Conservation (phyloP, 2,113 vertebrate species). For the Bombycilla garrulus region DNA sequence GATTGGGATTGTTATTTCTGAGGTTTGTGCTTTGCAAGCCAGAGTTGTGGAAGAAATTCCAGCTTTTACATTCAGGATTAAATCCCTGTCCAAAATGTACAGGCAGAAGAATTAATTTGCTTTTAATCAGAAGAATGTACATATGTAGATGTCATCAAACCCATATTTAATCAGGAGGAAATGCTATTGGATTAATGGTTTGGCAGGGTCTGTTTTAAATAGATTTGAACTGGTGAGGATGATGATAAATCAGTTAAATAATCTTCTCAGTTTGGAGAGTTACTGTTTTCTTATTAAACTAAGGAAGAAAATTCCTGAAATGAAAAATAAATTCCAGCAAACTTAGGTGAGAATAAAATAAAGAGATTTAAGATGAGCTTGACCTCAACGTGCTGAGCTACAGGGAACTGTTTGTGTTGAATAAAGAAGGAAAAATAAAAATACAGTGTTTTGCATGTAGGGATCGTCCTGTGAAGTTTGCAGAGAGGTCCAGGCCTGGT, state of each 20-base stretch:
- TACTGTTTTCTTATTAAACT: background rate
- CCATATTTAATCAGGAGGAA: background rate
- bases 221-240: background rate
- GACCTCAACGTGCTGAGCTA: background rate
- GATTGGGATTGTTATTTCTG: background rate
- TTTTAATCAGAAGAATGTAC: background rate
- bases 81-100: background rate
- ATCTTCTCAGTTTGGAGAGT: background rate
- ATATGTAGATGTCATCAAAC: background rate
- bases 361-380: background rate
- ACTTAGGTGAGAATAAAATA: background rate
- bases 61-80: background rate
- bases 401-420: background rate
- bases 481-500: constrained; percentile 93
- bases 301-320: background rate
- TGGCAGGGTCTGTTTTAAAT: background rate
- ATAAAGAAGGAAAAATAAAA: background rate
- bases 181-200: background rate
- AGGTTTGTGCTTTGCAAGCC: background rate
- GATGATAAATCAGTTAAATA: background rate
- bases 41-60: background rate
- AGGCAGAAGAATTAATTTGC: background rate
- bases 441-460: constrained; percentile 57
- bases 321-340: background rate
- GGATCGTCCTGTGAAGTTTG: constrained; percentile 93